These are phyloP conservation scores for Netelia fuscicornis DNA, from an alignment of 2,888 invertebrate species.

Conservation along the genomic window DNA sequence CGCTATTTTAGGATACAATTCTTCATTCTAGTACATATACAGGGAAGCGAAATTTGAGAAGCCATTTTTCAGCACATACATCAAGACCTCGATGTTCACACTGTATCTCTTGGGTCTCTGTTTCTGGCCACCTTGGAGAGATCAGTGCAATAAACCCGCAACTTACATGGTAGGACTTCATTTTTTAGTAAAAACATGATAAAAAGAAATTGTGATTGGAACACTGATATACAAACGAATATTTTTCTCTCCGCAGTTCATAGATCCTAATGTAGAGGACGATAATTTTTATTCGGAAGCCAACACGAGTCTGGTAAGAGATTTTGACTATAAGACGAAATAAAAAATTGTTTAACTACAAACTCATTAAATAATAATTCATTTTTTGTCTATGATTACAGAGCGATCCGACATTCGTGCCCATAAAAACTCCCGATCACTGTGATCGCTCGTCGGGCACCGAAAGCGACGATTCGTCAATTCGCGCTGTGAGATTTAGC, in stretches of 20 bases:
- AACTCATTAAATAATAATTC: conserved; percentile 36
- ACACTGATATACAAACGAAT: conserved; percentile 23
- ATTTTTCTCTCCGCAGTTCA: conserved; percentile 86
- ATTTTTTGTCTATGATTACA: conserved; percentile 83
- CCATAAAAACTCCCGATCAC: conserved; percentile 92
- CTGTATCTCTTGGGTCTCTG: conserved; percentile 95
- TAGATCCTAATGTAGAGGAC: conserved; percentile 92
- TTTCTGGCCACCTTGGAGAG: conserved; percentile 95
- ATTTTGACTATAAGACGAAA: background rate
- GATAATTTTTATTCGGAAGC: conserved; percentile 91
- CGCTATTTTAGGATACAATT: conserved; percentile 82
- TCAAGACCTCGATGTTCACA: conserved; percentile 97
- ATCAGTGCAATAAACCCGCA: conserved; percentile 90
- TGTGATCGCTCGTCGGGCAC: conserved; percentile 90
- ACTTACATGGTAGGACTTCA: conserved; percentile 89
- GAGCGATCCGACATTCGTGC: conserved; percentile 97
- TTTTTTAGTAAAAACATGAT: background rate
- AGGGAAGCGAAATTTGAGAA: conserved; percentile 94
- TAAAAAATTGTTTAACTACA: conserved; percentile 24
- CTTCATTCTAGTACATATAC: conserved; percentile 91
- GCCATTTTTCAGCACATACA: conserved; percentile 98
- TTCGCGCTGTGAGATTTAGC: conserved; percentile 95
- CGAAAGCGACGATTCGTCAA: conserved; percentile 94
- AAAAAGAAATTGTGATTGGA: background rate
- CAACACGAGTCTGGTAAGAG: conserved; percentile 88